phyloP scores from a whole-genome alignment of 2,888 invertebrate species.

The Cheilosia vulpina region DNA sequence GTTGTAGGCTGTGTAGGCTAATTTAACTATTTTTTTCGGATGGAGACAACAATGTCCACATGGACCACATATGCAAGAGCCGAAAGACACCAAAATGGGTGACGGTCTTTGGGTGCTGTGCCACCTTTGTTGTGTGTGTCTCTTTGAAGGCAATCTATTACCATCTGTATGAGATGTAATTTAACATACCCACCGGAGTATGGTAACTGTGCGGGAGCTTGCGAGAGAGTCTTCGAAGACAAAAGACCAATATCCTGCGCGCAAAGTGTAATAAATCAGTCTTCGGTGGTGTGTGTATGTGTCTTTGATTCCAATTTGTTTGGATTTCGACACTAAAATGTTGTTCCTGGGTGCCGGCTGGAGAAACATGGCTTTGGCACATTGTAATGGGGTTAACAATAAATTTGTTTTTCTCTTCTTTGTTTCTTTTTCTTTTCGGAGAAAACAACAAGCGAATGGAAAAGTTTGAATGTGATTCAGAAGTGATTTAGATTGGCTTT shows the following conservation, averaged over 20 bases:
- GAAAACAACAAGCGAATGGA: background rate
- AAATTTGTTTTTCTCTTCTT: background rate
- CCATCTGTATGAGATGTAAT: slow-evolving; percentile 59
- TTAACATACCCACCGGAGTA: slow-evolving; percentile 38
- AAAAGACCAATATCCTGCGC: slow-evolving; percentile 66
- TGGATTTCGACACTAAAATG: slow-evolving; percentile 66
- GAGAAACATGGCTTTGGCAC: slow-evolving; percentile 43
- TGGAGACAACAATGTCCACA: slow-evolving; percentile 52
- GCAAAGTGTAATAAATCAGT: slow-evolving; percentile 62
- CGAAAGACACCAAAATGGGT: slow-evolving; percentile 20
- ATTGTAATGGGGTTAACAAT: slow-evolving; percentile 53
- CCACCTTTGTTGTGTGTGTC: slow-evolving; percentile 47
- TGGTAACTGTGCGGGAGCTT: slow-evolving; percentile 33
- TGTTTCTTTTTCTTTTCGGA: background rate
- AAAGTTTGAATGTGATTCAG: slow-evolving; percentile 44
- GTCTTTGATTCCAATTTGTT: slow-evolving; percentile 69
- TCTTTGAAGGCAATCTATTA: slow-evolving; percentile 50
- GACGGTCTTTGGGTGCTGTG: slow-evolving; percentile 41
- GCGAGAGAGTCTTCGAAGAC: slow-evolving; percentile 49
- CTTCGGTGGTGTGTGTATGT: slow-evolving; percentile 16
- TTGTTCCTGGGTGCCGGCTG: slow-evolving; percentile 18
- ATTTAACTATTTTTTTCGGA: slow-evolving; percentile 49
- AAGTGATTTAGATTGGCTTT: slow-evolving; percentile 45
- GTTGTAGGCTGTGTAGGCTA: slow-evolving; percentile 63
- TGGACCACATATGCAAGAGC: slow-evolving; percentile 34